Evolutionary conservation across 2,113 vertebrate species (phyloP), one percentile per base, ranked within the genome.

Genomic region (Thoracochromis brauschi): DNA sequence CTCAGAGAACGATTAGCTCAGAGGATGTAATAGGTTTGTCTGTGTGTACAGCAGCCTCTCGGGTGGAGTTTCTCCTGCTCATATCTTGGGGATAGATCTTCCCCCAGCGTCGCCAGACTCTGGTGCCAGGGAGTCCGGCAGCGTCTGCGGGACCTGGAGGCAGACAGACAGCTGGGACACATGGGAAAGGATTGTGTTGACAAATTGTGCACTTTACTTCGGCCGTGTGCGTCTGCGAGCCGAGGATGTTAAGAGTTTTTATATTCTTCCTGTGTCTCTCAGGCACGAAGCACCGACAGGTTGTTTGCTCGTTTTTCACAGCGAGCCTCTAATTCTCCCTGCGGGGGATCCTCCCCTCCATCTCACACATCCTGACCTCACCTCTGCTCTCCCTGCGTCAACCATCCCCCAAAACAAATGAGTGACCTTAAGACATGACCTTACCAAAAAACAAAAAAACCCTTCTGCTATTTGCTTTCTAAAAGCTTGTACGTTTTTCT

Each of bases 81-180:
- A 94, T 97, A 98, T 98, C 97, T 96, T 29, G 80, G 86, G 86
- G 86, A 86, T 4, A 58, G 93, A 97, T 97, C 97, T 97, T 75
- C 45, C 97, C 97, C 94, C 95, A 97, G 93, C 95, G 45, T 78
- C 73, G 85, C 94, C 93, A 95, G 94, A 93, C 90, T 11, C 94
- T 97, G 97, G 97, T 98, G 97, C 98, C 97, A 98, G 95, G 89
- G 94, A 97, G 97, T 97, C 97, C 97, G 90, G 95, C 92, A 91
- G 88, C 80, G 84, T 68, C 47, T 7, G 87, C 68, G 40, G 89
- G 94, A 86, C 94, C 90, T 80, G 92, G 86, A 93, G 91, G 82
- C 60, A 1, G 96, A 94, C 95, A 35, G 96, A 93, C 95, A 80
- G 85, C 35, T 9, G 31, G 33, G 83, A 86, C 38, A 81, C n/a